phyloP scores from a whole-genome alignment of 2,797 vertebrate genomes.

The Antennarius maculatus region DNA sequence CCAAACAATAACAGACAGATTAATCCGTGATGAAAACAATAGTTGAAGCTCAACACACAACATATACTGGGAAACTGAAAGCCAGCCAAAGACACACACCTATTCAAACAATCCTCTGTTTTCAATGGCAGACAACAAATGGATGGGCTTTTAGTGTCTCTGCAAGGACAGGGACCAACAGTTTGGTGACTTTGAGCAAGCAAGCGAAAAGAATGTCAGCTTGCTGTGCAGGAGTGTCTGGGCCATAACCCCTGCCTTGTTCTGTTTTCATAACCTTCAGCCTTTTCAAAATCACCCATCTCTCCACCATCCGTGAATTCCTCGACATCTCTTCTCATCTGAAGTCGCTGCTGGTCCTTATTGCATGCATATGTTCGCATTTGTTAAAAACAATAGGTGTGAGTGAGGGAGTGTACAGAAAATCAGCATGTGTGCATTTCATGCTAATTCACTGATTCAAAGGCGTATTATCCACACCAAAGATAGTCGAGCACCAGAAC shows the following conservation, averaged over 20 bases:
- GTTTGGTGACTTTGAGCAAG: constrained; percentile 43
- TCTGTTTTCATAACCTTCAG: constrained; percentile 68
- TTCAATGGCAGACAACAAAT: constrained; percentile 38
- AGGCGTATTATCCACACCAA: constrained; percentile 38
- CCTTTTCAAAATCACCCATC: constrained; percentile 35
- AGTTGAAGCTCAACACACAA: background rate
- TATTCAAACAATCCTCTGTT: constrained; percentile 33
- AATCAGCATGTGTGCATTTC: constrained; percentile 40
- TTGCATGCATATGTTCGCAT: constrained; percentile 7
- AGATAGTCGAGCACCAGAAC: constrained; percentile 53
- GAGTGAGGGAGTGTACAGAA: constrained; percentile 10
- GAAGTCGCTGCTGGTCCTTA: constrained; percentile 29
- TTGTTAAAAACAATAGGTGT: constrained; percentile 31
- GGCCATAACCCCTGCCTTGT: constrained; percentile 59
- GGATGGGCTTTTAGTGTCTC: constrained; percentile 17
- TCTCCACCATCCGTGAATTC: constrained; percentile 18
- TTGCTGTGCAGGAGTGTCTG: constrained; percentile 49
- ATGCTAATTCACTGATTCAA: constrained; percentile 49
- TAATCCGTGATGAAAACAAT: background rate
- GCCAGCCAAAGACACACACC: constrained; percentile 16
- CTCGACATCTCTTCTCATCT: constrained; percentile 17
- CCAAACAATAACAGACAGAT: background rate
- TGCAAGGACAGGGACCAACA: constrained; percentile 9
- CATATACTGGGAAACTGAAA: background rate
- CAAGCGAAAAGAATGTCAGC: constrained; percentile 56